Conservation (phyloP, 2,797 vertebrate species). For the Saxicola maurus region DNA sequence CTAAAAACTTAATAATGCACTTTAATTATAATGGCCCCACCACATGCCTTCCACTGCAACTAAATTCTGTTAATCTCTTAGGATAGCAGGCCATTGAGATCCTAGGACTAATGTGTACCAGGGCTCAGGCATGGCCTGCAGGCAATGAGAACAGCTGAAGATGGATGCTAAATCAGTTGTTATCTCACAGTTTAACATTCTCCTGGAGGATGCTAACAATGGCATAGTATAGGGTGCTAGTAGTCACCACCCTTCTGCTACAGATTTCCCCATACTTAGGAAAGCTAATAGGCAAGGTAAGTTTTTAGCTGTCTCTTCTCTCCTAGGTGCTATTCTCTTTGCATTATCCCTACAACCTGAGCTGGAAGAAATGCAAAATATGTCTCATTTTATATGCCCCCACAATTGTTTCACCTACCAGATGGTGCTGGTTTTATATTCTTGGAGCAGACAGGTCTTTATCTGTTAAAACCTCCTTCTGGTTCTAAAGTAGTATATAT, state of each 20-base stretch:
- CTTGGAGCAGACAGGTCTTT: neutral
- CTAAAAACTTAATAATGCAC: neutral
- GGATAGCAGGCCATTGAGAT: fast-evolving
- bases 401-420: neutral
- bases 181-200: neutral
- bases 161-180: neutral
- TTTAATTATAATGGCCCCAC: neutral
- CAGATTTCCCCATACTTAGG: neutral
- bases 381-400: neutral
- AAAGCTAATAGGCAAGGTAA: neutral
- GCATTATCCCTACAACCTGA: neutral
- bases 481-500: neutral
- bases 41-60: neutral
- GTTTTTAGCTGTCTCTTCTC: neutral
- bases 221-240: neutral
- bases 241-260: neutral
- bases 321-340: neutral
- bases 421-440: neutral
- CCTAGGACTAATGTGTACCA: neutral
- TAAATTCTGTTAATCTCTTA: neutral
- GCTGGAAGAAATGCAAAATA: neutral
- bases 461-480: neutral
- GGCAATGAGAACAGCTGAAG: neutral
- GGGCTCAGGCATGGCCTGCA: neutral
- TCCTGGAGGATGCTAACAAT: neutral